These are phyloP conservation scores for Drosophila incognita DNA, from an alignment of 2,888 invertebrate genomes.

Conservation along the genomic window DNA sequence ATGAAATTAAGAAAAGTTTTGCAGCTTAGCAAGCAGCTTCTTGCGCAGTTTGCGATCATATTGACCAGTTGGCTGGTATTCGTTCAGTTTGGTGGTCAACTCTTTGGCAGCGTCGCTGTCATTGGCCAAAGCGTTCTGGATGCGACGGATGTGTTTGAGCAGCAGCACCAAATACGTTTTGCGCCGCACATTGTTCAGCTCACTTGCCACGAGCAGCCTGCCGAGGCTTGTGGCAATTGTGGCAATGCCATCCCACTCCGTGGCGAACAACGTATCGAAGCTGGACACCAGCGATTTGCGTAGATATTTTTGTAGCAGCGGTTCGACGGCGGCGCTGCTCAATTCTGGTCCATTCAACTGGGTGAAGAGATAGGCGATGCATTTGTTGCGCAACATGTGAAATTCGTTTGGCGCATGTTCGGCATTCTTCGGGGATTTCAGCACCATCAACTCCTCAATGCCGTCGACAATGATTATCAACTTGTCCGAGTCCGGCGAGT, in stretches of 20 bases:
- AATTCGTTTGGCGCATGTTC: not conserved
- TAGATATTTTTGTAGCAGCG: conserved; percentile 27
- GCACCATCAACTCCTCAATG: conserved; percentile 40
- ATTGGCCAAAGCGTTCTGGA: conserved; percentile 4
- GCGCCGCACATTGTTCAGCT: conserved; percentile 27
- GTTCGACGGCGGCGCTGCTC: conserved; percentile 16
- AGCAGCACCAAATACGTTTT: conserved; percentile 45
- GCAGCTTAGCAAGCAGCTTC: conserved; percentile 22
- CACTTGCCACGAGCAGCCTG: conserved; percentile 6
- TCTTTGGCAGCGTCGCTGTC: not conserved
- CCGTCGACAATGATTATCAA: conserved; percentile 27
- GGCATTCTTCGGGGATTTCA: not conserved
- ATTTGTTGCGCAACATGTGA: conserved; percentile 41
- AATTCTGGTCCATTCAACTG: conserved; percentile 30
- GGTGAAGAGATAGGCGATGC: conserved; percentile 46
- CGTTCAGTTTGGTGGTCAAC: not conserved
- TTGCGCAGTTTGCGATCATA: conserved; percentile 16
- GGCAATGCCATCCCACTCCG: conserved; percentile 41
- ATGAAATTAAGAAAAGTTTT: not conserved
- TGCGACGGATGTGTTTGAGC: conserved; percentile 18
- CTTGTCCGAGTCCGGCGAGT: not conserved
- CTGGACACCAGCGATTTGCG: conserved; percentile 21
- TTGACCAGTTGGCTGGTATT: not conserved
- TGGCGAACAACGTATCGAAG: conserved; percentile 42
- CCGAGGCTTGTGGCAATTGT: conserved; percentile 21